Evolutionary conservation across 2,888 invertebrate genomes (phyloP).

Genomic region (Nineta flava): DNA sequence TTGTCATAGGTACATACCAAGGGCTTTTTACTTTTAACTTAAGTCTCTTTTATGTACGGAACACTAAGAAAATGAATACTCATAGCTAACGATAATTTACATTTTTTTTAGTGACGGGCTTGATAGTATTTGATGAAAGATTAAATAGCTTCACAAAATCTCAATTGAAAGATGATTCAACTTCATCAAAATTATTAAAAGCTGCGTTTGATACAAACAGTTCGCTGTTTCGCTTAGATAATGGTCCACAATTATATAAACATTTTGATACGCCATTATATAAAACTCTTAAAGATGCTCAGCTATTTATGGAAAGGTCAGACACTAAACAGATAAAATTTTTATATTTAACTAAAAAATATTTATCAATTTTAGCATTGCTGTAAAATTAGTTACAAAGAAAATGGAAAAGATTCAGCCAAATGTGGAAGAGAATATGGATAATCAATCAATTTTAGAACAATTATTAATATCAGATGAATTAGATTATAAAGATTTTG

Average conservation of each 20-base stretch:
- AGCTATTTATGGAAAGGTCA: conserved; percentile 53
- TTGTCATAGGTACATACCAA: too few species aligned
- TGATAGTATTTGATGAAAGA: conserved; percentile 51
- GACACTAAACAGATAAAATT: conserved; percentile 12
- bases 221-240: conserved; percentile 50
- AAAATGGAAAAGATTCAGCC: background rate
- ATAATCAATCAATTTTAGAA: conserved; percentile 18
- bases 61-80: too few species aligned
- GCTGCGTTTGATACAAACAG: conserved; percentile 61
- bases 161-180: conserved; percentile 41
- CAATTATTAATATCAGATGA: conserved; percentile 52
- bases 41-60: too few species aligned
- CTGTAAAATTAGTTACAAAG: conserved; percentile 47
- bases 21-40: too few species aligned
- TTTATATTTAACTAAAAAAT: background rate
- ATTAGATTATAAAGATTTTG: conserved; percentile 60
- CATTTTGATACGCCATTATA: conserved; percentile 57
- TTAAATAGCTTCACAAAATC: conserved; percentile 46
- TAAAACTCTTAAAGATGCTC: conserved; percentile 46
- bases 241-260: conserved; percentile 53
- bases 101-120: conserved; percentile 54
- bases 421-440: background rate
- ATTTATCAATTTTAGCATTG: conserved; percentile 32
- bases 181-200: conserved; percentile 48
- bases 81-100: too few species aligned